Conservation (phyloP, 2,797 vertebrate species). For the Poeciliopsis turneri region DNA sequence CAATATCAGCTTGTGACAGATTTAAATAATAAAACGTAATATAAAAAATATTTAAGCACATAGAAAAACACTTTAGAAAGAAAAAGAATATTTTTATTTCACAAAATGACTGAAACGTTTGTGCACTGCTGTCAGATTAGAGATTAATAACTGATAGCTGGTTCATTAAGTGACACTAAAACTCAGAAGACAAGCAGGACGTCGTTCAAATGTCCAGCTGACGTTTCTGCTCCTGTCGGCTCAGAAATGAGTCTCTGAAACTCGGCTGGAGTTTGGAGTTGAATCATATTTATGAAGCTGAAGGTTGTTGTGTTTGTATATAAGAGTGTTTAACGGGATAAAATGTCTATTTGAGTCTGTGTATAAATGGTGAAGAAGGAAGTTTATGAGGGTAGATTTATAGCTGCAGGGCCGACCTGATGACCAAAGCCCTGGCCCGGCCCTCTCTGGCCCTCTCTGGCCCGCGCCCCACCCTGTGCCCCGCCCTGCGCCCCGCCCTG, state of each 20-base stretch:
- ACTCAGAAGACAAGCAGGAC: background rate
- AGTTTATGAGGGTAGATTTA: constrained; percentile 50
- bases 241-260: background rate
- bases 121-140: constrained; percentile 21
- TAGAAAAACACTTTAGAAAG: constrained; percentile 15
- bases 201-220: background rate
- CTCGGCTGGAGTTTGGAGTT: constrained; percentile 1
- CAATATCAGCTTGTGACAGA: background rate
- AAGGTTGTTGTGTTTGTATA: constrained; percentile 47
- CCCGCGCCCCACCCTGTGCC: background rate
- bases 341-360: constrained; percentile 59
- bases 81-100: constrained; percentile 18
- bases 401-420: constrained; percentile 52
- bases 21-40: background rate
- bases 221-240: background rate
- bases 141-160: background rate
- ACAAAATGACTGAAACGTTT: constrained; percentile 28
- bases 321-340: constrained; percentile 66
- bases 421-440: constrained; percentile 29
- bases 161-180: background rate
- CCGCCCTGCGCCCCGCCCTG: constrained; percentile 2
- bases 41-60: constrained; percentile 17
- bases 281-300: constrained; percentile 11
- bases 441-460: background rate
- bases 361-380: constrained; percentile 44